phyloP scores from a whole-genome alignment of 2,113 vertebrate species.

The Polyodon spathula region DNA sequence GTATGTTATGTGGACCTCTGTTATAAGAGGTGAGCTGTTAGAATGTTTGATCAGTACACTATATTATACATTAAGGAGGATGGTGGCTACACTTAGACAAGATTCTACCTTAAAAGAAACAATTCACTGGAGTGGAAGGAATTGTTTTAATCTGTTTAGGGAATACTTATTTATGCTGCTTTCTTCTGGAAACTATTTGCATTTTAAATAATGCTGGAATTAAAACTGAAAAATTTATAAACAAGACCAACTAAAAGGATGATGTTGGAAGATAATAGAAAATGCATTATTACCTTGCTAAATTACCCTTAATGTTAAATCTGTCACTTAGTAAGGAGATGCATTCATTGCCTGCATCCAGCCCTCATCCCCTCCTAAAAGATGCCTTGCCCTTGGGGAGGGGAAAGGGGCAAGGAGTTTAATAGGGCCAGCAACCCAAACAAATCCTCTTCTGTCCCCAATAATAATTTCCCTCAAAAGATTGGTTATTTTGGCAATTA shows the following conservation, averaged over 20 bases:
- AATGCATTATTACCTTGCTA: constrained; percentile 45
- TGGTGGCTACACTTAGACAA: not conserved
- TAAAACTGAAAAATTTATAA: constrained; percentile 73
- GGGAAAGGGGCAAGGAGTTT: constrained; percentile 33
- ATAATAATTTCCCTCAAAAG: constrained; percentile 31
- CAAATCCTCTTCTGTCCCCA: constrained; percentile 56
- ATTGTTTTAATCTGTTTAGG: constrained; percentile 42
- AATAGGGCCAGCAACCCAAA: constrained; percentile 62
- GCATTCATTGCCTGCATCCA: constrained; percentile 27
- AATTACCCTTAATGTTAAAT: constrained; percentile 48
- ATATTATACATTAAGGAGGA: too few species aligned
- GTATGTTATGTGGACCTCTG: too few species aligned
- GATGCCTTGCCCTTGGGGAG: constrained; percentile 36
- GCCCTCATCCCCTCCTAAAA: constrained; percentile 33
- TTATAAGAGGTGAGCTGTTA: too few species aligned
- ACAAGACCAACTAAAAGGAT: constrained; percentile 55
- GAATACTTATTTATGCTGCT: constrained; percentile 54
- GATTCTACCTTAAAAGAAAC: not conserved
- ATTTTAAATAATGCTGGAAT: constrained; percentile 75
- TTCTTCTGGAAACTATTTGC: constrained; percentile 62
- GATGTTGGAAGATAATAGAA: constrained; percentile 53
- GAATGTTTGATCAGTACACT: too few species aligned
- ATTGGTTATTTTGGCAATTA: constrained; percentile 41
- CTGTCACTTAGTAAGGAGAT: constrained; percentile 54
- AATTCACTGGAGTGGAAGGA: not conserved